Evolutionary conservation across 2,888 invertebrate genomes (phyloP), one percentile per base, ranked within the genome.

Genomic region (Bombyx huttoni): DNA sequence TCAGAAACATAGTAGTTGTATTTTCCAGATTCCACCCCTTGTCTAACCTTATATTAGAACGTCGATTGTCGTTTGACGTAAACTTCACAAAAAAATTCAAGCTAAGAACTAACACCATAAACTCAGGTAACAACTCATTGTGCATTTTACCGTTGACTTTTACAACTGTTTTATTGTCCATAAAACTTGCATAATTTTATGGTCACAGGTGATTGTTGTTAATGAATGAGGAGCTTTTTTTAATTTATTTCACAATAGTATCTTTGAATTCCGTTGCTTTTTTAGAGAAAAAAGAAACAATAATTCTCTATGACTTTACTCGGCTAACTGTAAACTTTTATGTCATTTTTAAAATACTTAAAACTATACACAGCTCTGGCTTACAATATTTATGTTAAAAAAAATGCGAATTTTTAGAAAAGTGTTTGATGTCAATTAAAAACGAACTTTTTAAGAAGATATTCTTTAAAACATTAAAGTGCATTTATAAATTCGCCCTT

Each of bases 151-250:
- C 59, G 70, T 73, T 73, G 62, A 68, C 59, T 60, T 63, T 50
- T 48, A 66, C 64, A 71, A 79, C 66, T 74, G 73, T 78, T 77
- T 76, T 75, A 76, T 58, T 62, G 61, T 56, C 56, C 61, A 63
- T 70, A 78, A 75, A 73, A 71, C 55, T 81, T 83, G 76, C 66
- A 67, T 69, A 77, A 78, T 75, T 73, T 75, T 74, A 76, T 67
- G 72, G 66, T 62, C 51, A 57, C 65, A 71, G 67, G 67, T 70
- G 63, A 73, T 72, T 75, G 70, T 77, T 68, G 40, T 49, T 55
- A 64, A 64, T 70, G 63, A 70, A 69, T 69, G 66, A 65, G 52
- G 57, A 57, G 58, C 52, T 63, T 59, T 56, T 52, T 59, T 64
- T 61, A 55, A 53, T 57, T 60, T 58, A 57, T 55, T 58, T 61